Conservation (phyloP, 2,888 invertebrate genomes). For the Rhodophaea formosa region DNA sequence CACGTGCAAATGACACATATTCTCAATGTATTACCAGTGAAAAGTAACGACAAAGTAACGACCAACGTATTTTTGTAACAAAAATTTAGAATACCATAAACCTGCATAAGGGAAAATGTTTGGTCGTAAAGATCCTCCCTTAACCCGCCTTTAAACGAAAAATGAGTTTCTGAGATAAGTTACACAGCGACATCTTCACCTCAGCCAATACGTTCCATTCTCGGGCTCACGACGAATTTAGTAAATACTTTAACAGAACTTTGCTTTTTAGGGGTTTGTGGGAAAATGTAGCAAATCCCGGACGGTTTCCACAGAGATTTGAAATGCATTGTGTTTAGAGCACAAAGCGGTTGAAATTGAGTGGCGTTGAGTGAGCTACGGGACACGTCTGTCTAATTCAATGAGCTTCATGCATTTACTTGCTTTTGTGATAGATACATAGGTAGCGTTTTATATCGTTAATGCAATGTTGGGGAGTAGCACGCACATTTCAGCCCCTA, state of each 20-base stretch:
- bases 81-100: not conserved
- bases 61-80: too few relatives aligned
- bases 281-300: not conserved
- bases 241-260: constrained; percentile 11
- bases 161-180: constrained; percentile 15
- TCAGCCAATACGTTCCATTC: constrained; percentile 11
- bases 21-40: too few relatives aligned
- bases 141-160: constrained; percentile 9
- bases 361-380: not conserved
- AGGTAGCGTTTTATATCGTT: not conserved
- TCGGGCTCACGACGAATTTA: not conserved
- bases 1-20: too few relatives aligned
- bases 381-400: not conserved
- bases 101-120: not conserved
- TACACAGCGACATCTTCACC: constrained; percentile 13
- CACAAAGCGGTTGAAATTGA: not conserved
- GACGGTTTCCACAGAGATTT: not conserved
- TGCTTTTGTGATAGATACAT: not conserved
- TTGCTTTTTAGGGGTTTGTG: not conserved
- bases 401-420: not conserved
- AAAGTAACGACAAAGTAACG: too few relatives aligned
- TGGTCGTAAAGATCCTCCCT: constrained; percentile 1
- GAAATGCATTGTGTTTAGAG: not conserved
- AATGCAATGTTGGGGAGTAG: not conserved
- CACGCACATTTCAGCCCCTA: too few relatives aligned